phyloP scores from a whole-genome alignment of 1,140 invertebrate genomes.

The Bombus consobrinus region DNA sequence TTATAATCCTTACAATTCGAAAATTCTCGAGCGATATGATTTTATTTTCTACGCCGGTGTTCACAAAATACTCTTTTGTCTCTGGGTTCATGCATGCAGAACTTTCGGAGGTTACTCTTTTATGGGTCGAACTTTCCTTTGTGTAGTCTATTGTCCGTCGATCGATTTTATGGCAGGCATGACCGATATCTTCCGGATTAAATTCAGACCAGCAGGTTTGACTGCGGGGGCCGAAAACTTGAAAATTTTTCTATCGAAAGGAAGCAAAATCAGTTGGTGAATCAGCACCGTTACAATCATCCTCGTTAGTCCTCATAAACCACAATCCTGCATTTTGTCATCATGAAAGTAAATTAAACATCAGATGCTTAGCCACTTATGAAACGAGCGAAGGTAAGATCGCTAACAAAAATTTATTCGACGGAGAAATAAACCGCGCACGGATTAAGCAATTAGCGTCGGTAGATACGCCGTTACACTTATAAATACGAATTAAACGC shows the following conservation, averaged over 20 bases:
- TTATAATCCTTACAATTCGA: background rate
- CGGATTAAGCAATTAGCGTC: slow-evolving; percentile 4
- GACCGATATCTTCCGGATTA: slow-evolving; percentile 19
- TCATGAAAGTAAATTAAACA: background rate
- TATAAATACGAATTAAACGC: background rate
- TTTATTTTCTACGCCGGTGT: background rate
- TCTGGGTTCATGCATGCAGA: background rate
- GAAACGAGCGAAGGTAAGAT: background rate
- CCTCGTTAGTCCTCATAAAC: background rate
- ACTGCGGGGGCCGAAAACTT: background rate
- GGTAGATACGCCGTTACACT: background rate
- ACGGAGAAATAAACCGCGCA: background rate
- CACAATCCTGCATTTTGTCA: background rate
- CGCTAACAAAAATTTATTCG: slow-evolving; percentile 34
- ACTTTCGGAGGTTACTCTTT: background rate
- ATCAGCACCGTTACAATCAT: background rate
- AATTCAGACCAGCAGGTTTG: background rate
- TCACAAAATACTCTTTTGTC: background rate
- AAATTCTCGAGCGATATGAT: background rate
- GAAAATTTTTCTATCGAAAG: background rate
- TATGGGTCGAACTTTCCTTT: background rate
- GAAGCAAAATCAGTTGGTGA: background rate
- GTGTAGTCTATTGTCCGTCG: background rate
- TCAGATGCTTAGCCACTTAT: background rate
- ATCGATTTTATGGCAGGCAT: slow-evolving; percentile 14